Evolutionary conservation across 2,113 vertebrate genomes (phyloP).

Genomic region (Leucoraja erinaceus): DNA sequence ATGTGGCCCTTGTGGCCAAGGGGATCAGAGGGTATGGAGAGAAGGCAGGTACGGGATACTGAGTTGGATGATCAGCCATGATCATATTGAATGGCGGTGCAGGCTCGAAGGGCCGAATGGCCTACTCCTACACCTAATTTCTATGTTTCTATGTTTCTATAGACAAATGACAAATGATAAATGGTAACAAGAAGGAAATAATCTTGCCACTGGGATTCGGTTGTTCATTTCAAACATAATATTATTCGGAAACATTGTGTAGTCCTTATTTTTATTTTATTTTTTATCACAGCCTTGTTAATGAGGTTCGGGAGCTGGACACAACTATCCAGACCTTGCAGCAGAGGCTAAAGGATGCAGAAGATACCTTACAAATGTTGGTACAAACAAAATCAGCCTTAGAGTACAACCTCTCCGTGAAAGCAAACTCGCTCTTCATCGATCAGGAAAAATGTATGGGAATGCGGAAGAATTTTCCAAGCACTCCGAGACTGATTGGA

Average conservation of each 20-base stretch:
- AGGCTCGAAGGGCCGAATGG: no score
- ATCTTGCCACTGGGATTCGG: neutral
- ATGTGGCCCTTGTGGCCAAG: no score
- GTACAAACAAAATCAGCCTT: conserved; percentile 69
- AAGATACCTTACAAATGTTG: conserved; percentile 73
- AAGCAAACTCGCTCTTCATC: conserved; percentile 83
- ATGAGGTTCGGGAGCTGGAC: conserved; percentile 76
- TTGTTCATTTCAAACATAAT: neutral
- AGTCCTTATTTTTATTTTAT: neutral
- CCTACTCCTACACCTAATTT: no score
- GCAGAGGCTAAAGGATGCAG: conserved; percentile 71
- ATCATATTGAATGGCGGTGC: no score
- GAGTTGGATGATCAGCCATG: no score
- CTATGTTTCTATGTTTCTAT: no score
- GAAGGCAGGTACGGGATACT: no score
- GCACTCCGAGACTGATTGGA: conserved; percentile 68
- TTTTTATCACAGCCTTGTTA: conserved; percentile 66
- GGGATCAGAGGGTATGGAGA: no score
- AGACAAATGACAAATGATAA: neutral
- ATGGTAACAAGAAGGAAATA: neutral
- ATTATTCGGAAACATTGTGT: neutral
- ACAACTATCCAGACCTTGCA: conserved; percentile 72
- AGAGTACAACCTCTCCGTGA: conserved; percentile 80
- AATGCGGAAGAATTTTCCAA: conserved; percentile 81
- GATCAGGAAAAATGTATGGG: conserved; percentile 93